Evolutionary conservation across 2,113 vertebrate species (phyloP), one percentile per base, ranked within the genome.

Genomic region (Xenopus borealis): DNA sequence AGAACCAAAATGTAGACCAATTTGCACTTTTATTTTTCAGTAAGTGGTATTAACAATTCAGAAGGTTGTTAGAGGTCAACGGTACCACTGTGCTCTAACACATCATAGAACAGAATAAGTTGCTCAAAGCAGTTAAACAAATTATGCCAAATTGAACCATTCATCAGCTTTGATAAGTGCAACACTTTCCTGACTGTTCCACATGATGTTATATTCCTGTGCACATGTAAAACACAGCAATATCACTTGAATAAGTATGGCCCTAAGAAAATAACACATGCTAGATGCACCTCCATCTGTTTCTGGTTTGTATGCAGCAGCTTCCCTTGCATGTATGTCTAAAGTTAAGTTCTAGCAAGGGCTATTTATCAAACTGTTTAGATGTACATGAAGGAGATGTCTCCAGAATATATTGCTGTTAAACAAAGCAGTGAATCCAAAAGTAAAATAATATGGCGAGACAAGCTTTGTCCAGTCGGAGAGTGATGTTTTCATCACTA

Each of bases 281-380:
- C 16, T 55, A 12, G 53, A 16, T 55, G 14, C 12, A 55, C 53
- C 3, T 9, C 6, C 11, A 50, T 12, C 47, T 50, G 11, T 16
- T 40, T 33, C 30, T 64, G 62, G 14, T 64, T 64, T 12, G 62
- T 40, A 64, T 64, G 62, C 62, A 64, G 2, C 3, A 33, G 30
- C 33, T 33, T 40, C n/a, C 62, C 17, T 17, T 40, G 62, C 30
- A 10, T 64, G 3, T 64, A 17, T 64, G 62, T 64, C 30, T 40
- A 64, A 64, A 40, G 33, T 17, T 33, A 40, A n/a, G 62, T 10
- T 27, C 53, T 55, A 11, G 62, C 62, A 16, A 17, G 16, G n/a
- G 30, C 62, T 10, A 64, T 64, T 64, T 5, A 64, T 64, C 62
- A 64, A 64, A 40, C 27, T 64, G 62, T 33, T 64, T 12, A 62